Conservation (phyloP, 1,140 invertebrate genomes). For the Heliconius congener region DNA sequence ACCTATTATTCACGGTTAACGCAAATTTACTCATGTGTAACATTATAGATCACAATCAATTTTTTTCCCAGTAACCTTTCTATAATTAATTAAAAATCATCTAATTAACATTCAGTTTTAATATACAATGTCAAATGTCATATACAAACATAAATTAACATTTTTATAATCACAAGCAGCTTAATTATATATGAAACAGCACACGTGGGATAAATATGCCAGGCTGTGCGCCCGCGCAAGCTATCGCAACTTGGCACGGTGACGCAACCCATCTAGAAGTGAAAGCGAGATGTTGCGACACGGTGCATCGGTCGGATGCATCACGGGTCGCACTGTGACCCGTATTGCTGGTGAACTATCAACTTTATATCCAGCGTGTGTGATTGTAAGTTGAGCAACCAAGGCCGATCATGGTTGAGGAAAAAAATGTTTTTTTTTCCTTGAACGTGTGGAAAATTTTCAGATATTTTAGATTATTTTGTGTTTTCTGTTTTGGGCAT, state of each 20-base stretch:
- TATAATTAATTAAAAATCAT: background rate
- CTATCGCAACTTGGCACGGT: conserved; percentile 56
- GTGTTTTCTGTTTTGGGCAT: background rate
- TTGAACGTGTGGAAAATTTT: background rate
- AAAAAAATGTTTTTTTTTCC: background rate
- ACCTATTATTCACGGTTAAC: background rate
- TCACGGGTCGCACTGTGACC: conserved; percentile 53
- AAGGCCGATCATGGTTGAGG: background rate
- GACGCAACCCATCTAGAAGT: conserved; percentile 66
- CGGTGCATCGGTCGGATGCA: conserved; percentile 70
- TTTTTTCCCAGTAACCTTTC: conserved; percentile 27
- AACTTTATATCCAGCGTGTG: conserved; percentile 32
- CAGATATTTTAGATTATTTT: background rate
- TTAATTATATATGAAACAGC: background rate
- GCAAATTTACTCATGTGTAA: conserved; percentile 8
- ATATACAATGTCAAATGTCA: background rate
- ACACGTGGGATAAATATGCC: conserved; percentile 43
- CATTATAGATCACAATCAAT: conserved; percentile 9
- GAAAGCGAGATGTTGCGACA: conserved; percentile 74
- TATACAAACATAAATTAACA: background rate
- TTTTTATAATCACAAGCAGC: background rate
- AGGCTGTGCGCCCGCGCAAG: conserved; percentile 46
- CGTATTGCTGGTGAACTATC: conserved; percentile 39
- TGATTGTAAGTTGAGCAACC: conserved; percentile 17
- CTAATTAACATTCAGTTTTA: background rate